These are phyloP conservation scores for Cephus rjabovi DNA, from an alignment of 2,888 invertebrate genomes.

Conservation along the genomic window DNA sequence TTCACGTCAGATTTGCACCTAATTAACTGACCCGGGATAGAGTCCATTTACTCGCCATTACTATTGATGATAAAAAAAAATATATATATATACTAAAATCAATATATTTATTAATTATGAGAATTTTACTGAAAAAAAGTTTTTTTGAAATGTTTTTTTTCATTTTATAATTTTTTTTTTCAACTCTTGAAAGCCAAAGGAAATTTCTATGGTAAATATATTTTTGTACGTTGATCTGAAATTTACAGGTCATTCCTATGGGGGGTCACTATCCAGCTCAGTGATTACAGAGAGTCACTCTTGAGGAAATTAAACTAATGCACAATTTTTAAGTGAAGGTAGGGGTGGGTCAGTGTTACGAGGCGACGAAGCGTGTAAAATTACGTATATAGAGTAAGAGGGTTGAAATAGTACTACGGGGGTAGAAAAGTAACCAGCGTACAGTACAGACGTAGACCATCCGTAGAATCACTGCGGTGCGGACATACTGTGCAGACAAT, in stretches of 20 bases:
- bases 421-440: neutral
- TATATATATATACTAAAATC: too few species aligned
- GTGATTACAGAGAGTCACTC: neutral
- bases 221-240: neutral
- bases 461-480: conserved; percentile 45
- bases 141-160: neutral
- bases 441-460: conserved; percentile 31
- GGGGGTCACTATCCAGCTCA: neutral
- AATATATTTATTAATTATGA: neutral
- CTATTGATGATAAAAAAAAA: neutral
- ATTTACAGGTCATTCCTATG: neutral
- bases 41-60: neutral
- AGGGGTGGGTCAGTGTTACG: conserved; percentile 27
- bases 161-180: neutral
- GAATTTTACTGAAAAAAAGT: neutral
- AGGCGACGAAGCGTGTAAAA: conserved; percentile 58
- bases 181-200: neutral
- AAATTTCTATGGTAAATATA: neutral
- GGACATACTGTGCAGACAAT: conserved; percentile 63
- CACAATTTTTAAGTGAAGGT: neutral
- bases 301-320: neutral
- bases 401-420: conserved; percentile 35
- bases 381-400: conserved; percentile 35
- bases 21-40: neutral
- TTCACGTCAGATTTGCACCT: neutral